phyloP scores from a whole-genome alignment of 1,140 invertebrate genomes.

The Cepaea nemoralis region DNA sequence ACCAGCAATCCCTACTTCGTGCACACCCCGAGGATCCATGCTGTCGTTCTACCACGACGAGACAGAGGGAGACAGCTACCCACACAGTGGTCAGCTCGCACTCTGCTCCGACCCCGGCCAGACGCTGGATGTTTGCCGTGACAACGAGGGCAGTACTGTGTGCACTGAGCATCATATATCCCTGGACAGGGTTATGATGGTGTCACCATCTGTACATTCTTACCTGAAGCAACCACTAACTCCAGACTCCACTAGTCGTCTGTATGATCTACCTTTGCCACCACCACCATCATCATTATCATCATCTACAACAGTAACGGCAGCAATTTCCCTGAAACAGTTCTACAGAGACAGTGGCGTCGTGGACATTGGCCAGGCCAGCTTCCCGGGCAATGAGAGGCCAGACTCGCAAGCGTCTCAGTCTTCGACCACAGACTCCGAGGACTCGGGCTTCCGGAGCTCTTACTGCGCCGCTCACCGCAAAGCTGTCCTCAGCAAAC shows the following conservation, averaged over 20 bases:
- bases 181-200: not conserved
- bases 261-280: not conserved
- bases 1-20: not conserved
- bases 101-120: not conserved
- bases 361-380: not conserved
- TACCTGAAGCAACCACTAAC: not conserved
- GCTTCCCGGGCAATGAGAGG: slow-evolving; percentile 36
- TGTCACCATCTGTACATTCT: not conserved
- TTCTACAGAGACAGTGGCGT: not conserved
- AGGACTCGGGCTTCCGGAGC: slow-evolving; percentile 63
- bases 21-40: not conserved
- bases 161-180: not conserved
- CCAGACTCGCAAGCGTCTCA: slow-evolving; percentile 57
- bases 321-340: not conserved
- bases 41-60: not conserved
- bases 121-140: not conserved
- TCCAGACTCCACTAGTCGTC: not conserved
- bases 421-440: slow-evolving; percentile 59
- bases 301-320: too few relatives aligned
- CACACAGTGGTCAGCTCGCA: not conserved
- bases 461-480: slow-evolving; percentile 43
- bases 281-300: too few relatives aligned
- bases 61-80: not conserved
- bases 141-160: not conserved
- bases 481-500: slow-evolving; percentile 48